phyloP scores from a whole-genome alignment of 2,888 invertebrate species.

The Pammene fasciana region DNA sequence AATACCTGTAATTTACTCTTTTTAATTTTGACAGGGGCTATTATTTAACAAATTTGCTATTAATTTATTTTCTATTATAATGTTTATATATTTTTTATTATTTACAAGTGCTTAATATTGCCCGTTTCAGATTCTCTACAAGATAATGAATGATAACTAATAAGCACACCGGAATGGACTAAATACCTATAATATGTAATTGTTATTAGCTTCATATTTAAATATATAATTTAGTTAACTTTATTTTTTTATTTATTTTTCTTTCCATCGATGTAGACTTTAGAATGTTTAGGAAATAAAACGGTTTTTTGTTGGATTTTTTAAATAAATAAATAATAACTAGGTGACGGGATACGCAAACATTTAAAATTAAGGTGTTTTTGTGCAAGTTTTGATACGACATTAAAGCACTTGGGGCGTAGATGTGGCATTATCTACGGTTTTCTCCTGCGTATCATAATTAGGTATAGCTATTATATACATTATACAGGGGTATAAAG shows the following conservation, averaged over 20 bases:
- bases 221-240: slow-evolving; percentile 41
- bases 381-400: too few species aligned
- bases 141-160: slow-evolving; percentile 54
- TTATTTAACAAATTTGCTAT: slow-evolving; percentile 13
- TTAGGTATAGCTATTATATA: too few species aligned
- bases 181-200: slow-evolving; percentile 37
- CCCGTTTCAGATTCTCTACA: slow-evolving; percentile 58
- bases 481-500: too few species aligned
- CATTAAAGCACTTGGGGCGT: too few species aligned
- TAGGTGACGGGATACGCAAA: too few species aligned
- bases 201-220: slow-evolving; percentile 36
- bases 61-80: too few species aligned
- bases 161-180: slow-evolving; percentile 43
- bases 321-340: too few species aligned
- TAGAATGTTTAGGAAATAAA: slow-evolving; percentile 5
- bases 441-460: too few species aligned
- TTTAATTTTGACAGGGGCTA: neutral
- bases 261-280: too few species aligned
- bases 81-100: slow-evolving; percentile 39
- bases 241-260: slow-evolving; percentile 46
- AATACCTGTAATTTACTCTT: too few species aligned
- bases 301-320: neutral
- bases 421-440: too few species aligned
- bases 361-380: too few species aligned
- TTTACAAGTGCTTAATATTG: slow-evolving; percentile 43